phyloP scores from a whole-genome alignment of 2,797 vertebrate species.

The Phalloptychus januarius region DNA sequence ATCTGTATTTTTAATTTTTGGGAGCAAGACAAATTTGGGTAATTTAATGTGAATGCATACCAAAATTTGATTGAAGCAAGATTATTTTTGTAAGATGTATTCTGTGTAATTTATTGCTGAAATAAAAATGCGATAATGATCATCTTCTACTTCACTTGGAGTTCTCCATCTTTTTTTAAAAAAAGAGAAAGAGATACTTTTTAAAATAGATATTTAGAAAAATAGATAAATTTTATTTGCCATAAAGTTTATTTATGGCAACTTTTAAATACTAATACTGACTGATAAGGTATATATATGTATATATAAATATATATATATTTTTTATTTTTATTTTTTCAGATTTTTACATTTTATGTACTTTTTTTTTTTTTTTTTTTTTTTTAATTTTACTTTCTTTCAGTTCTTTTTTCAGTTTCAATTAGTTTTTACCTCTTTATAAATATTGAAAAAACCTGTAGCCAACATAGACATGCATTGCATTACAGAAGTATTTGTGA shows the following conservation, averaged over 20 bases:
- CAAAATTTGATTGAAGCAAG: neutral
- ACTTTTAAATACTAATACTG: neutral
- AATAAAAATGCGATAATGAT: neutral
- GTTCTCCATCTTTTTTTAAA: neutral
- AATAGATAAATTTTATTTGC: too few relatives aligned
- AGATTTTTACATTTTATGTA: too few relatives aligned
- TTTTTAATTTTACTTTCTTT: too few relatives aligned
- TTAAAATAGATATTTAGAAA: too few relatives aligned
- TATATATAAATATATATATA: neutral
- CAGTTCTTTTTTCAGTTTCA: neutral
- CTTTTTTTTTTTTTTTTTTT: too few relatives aligned
- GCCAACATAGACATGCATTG: neutral
- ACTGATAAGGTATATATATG: neutral
- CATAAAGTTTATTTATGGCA: too few relatives aligned
- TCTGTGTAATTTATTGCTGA: conserved; percentile 1
- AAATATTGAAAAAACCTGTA: neutral
- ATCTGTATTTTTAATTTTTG: neutral
- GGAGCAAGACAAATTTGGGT: too few relatives aligned
- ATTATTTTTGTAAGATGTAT: neutral
- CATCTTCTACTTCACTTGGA: neutral
- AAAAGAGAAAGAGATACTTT: too few relatives aligned
- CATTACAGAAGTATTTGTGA: neutral
- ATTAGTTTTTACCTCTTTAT: neutral
- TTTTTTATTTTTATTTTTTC: too few relatives aligned
- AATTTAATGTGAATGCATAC: neutral